These are phyloP conservation scores for Chelonus formosanus DNA, from an alignment of 2,888 invertebrate genomes.

Conservation along the genomic window DNA sequence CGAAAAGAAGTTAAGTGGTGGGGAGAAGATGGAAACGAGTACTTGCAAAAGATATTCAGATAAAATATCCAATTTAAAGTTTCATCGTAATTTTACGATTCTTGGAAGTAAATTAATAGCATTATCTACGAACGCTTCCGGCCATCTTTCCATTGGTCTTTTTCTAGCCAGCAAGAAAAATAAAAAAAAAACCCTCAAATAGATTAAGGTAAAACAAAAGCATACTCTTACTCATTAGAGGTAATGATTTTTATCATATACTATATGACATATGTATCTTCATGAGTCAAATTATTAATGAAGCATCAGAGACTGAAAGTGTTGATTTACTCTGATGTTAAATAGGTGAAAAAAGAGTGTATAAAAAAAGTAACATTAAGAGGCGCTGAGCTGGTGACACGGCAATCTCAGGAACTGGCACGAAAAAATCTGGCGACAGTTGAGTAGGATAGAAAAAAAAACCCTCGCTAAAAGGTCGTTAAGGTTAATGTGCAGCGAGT, in stretches of 20 bases:
- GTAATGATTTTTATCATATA: conserved; percentile 25
- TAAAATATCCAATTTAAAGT: conserved; percentile 43
- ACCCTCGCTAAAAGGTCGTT: conserved; percentile 58
- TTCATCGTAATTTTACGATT: conserved; percentile 63
- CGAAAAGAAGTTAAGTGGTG: not conserved
- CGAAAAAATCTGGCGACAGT: conserved; percentile 25
- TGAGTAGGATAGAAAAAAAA: conserved; percentile 42
- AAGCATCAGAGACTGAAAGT: not conserved
- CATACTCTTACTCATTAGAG: conserved; percentile 57
- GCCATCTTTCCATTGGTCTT: conserved; percentile 25
- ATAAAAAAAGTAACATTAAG: conserved; percentile 57
- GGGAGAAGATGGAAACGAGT: conserved; percentile 21
- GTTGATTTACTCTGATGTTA: conserved; percentile 17
- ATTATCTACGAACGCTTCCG: conserved; percentile 52
- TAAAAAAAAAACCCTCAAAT: not conserved
- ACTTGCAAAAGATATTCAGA: conserved; percentile 41
- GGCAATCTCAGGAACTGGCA: conserved; percentile 55
- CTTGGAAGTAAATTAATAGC: conserved; percentile 62
- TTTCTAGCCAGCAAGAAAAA: conserved; percentile 15
- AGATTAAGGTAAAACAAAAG: conserved; percentile 50
- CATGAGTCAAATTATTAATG: conserved; percentile 20
- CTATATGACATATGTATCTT: conserved; percentile 22
- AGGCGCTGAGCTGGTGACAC: conserved; percentile 59
- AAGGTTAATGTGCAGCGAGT: conserved; percentile 56
- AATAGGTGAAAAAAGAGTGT: conserved; percentile 20